Base-by-base conservation (phyloP, 64 coral and sea anemone species). In the Pocillopora damicornis region DNA sequence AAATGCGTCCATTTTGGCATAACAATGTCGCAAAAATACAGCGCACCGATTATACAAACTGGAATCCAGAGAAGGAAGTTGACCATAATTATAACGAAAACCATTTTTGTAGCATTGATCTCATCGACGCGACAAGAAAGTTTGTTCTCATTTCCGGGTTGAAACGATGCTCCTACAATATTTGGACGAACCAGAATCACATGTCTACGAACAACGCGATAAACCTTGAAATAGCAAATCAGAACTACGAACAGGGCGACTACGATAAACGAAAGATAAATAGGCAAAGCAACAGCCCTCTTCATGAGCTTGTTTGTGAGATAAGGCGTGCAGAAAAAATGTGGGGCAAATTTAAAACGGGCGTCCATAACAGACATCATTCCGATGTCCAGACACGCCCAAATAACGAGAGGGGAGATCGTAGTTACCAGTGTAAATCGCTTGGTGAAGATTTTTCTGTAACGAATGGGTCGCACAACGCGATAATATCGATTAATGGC, bases 161-260 rank as follows among this genome's bases (percentile, higher is more conserved):
- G 73, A 22, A 9, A 11, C n/a, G 38, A 30, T 9, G 37, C 13
- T 18, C n/a, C 13, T 25, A 61, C 34, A 37, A 92, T 25, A 72
- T 76, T 87, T 1, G 83, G 90, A 13, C 11, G 16, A 1, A 92
- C 90, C 12, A 72, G 9, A 1, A 37, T 37, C 0, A 75, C 59
- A 15, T 92, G 90, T 10, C 90, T 62, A 8, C 63, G 82, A 14
- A 92, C 90, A 11, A 61, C 34, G n/a, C 59, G 45, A 12, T 87
- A 87, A 16, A 92, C 83, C 61, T 75, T 92, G 51, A 80, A 92
- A 42, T 92, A 92, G 20, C 81, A 92, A 80, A 87, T 58, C 18
- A 91, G n/a, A 1, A 90, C n/a, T 7, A 75, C 11, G 13, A 63
- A 57, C 36, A 82, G 59, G 11, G 89, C 37, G 15, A 77, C 25